Evolutionary conservation across 2,113 vertebrate genomes (phyloP).

Genomic region (Grammomys surdaster): DNA sequence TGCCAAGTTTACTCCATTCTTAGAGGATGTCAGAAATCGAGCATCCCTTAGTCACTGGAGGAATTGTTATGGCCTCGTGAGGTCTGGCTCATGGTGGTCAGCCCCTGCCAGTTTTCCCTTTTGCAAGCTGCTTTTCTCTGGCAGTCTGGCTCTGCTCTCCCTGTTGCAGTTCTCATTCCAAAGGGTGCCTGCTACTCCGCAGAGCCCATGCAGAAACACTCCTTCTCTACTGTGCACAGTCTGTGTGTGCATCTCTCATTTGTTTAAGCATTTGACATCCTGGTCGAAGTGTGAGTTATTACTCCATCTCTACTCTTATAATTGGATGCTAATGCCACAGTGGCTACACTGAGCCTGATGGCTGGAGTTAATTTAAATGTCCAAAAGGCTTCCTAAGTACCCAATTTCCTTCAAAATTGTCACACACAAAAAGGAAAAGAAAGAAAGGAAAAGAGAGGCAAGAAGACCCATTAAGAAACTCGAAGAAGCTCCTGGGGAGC

Average conservation of each 20-base stretch:
- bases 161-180: not conserved
- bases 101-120: not conserved
- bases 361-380: conserved; percentile 87
- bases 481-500: conserved; percentile 71
- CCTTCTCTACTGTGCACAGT: not conserved
- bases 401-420: conserved; percentile 84
- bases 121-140: not conserved
- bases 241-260: conserved; percentile 71
- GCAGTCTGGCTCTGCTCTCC: not conserved
- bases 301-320: conserved; percentile 84
- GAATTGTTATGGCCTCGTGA: not conserved
- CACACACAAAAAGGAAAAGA: conserved; percentile 60
- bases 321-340: conserved; percentile 86
- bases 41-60: not conserved
- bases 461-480: conserved; percentile 69
- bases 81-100: not conserved
- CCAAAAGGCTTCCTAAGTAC: conserved; percentile 85
- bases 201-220: conserved; percentile 61
- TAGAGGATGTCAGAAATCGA: not conserved
- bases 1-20: too few species aligned
- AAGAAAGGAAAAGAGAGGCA: conserved; percentile 46
- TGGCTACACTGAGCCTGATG: conserved; percentile 82
- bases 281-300: conserved; percentile 85
- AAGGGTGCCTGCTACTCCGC: conserved; percentile 49
- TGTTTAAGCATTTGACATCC: conserved; percentile 81